Base-by-base conservation (phyloP, 1,140 invertebrate species). In the Nasonia giraulti region DNA sequence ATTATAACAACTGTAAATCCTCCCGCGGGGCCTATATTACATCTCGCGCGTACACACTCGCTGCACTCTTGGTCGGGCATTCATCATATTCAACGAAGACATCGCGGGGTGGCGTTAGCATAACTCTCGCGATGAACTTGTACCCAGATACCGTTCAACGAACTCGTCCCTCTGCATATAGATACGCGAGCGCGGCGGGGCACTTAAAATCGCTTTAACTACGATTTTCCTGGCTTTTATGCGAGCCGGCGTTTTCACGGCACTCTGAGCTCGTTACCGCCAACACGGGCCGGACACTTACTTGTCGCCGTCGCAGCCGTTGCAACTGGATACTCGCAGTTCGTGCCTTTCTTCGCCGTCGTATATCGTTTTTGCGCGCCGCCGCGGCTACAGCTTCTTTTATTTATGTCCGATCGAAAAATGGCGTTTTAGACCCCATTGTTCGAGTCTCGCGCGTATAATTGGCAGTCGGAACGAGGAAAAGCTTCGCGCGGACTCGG, bases 121-220 rank as follows among this genome's bases (percentile, higher is more conserved):
- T 75, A 75, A 44, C 17, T 69, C 50, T 55, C 55, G 37, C 78
- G 23, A 80, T 80, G 78, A 80, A 80, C 78, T 69, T 69, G 78
- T 27, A 27, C 33, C 23, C 4, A 37, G 78, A 27, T 66, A 82
- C 47, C 80, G 80, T 82, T 82, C 50, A 17, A 20, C 14, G 71
- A 75, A 74, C 71, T 62, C 79, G 31, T 31, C 23, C 12, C 27
- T 71, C 5, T 71, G 8, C 14, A 71, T 27, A 6, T 71, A 33
- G 1, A 27, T 23, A 69, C 4, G 11, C 68, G n/a, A 27, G 27
- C 68, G 17, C 55, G 44, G 6, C 31, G n/a, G 7, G 40, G 79
- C n/a, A 73, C 33, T 81, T 81, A 80, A 80, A 69, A 69, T 80
- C 37, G 62, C 37, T 80, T 79, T 79, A 68, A 68, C 23, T 80